Conservation (phyloP, 2,888 invertebrate species). For the Drosophila kokeensis region DNA sequence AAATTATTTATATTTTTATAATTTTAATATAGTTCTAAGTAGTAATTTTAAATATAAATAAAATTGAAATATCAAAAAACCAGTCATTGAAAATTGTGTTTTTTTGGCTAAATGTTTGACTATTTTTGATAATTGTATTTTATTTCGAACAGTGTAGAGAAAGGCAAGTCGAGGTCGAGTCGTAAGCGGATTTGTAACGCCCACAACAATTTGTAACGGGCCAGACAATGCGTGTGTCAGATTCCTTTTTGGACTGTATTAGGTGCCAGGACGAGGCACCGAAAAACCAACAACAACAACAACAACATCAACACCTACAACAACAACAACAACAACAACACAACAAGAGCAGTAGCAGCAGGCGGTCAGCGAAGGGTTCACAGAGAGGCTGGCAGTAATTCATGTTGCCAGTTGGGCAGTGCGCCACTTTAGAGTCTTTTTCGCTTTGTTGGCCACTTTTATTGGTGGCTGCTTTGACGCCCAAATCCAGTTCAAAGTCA, state of each 20-base stretch:
- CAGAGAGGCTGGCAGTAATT: conserved; percentile 11
- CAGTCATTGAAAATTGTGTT: background rate
- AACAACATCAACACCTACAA: conserved; percentile 14
- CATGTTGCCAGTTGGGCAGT: conserved; percentile 28
- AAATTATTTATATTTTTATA: background rate
- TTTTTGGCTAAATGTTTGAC: background rate
- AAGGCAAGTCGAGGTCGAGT: conserved; percentile 42
- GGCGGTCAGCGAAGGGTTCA: conserved; percentile 58
- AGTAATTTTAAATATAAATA: background rate
- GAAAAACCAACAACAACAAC: conserved; percentile 19
- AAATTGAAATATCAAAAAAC: background rate
- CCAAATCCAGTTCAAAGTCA: conserved; percentile 53
- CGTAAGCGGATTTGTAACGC: conserved; percentile 85
- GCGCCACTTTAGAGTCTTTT: conserved; percentile 61
- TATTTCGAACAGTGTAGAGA: conserved; percentile 26
- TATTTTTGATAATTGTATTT: background rate
- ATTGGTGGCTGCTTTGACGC: conserved; percentile 67
- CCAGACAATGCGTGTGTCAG: conserved; percentile 62
- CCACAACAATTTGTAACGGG: conserved; percentile 85
- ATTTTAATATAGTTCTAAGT: background rate
- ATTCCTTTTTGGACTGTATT: conserved; percentile 25
- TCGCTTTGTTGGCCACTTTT: conserved; percentile 65
- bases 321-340: conserved; percentile 20
- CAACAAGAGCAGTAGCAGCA: conserved; percentile 42
- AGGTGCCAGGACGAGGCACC: conserved; percentile 45